Conservation (phyloP, 2,797 vertebrate species). For the Rhabdomys pumilio region DNA sequence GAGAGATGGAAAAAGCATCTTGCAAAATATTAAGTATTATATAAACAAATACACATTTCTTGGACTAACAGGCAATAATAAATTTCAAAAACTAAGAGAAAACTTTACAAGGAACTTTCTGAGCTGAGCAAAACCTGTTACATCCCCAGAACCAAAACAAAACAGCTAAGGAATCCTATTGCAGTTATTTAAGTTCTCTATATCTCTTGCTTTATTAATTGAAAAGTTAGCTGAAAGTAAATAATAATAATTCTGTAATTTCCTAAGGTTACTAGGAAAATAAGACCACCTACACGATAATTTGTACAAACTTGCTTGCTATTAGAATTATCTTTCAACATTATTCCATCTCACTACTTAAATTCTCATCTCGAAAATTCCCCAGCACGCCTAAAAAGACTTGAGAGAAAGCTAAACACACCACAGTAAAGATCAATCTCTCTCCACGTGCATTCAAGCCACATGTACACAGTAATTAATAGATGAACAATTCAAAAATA, state of each 20-base stretch:
- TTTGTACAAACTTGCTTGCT: slow-evolving; percentile 43
- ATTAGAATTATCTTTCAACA: slow-evolving; percentile 6
- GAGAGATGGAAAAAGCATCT: slow-evolving; percentile 55
- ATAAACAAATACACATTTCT: slow-evolving; percentile 1
- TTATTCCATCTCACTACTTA: slow-evolving; percentile 21
- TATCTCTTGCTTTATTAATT: neutral
- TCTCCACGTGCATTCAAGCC: slow-evolving; percentile 47
- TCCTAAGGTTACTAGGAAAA: neutral
- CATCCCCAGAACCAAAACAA: neutral
- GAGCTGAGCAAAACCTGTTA: neutral
- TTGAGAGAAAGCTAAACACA: slow-evolving; percentile 21
- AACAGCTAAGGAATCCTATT: neutral
- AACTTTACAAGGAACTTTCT: slow-evolving; percentile 45
- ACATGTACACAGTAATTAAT: slow-evolving; percentile 44
- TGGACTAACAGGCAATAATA: slow-evolving; percentile 6
- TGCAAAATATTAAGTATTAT: slow-evolving; percentile 56
- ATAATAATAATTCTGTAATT: slow-evolving; percentile 15
- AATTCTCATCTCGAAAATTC: slow-evolving; percentile 49
- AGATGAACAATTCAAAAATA: slow-evolving; percentile 59
- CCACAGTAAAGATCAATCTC: slow-evolving; percentile 47
- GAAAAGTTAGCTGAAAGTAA: slow-evolving; percentile 61
- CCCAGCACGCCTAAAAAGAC: slow-evolving; percentile 46
- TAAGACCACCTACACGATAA: neutral
- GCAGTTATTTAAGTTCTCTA: slow-evolving; percentile 36
- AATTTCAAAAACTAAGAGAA: slow-evolving; percentile 25